phyloP scores from a whole-genome alignment of 2,888 invertebrate genomes.

The Bellardia pandia region DNA sequence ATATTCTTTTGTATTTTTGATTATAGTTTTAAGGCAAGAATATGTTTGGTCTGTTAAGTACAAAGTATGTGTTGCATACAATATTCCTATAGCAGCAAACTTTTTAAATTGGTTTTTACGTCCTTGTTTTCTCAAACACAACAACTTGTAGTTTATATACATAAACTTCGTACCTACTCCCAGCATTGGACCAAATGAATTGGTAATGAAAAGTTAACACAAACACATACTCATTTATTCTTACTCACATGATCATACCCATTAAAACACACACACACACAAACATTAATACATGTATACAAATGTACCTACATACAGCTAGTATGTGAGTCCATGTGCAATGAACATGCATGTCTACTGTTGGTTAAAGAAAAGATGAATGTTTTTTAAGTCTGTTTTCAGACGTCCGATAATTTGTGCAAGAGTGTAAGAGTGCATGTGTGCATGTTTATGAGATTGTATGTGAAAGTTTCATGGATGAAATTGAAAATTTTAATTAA shows the following conservation, averaged over 20 bases:
- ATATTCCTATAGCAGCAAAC: neutral
- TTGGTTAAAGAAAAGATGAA: constrained; percentile 53
- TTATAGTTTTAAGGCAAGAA: neutral
- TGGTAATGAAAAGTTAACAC: constrained; percentile 8
- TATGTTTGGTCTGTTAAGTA: neutral
- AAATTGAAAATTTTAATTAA: constrained; percentile 68
- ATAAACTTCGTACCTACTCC: constrained; percentile 1
- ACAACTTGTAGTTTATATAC: neutral
- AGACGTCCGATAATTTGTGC: constrained; percentile 36
- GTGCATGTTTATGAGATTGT: neutral
- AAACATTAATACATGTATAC: neutral
- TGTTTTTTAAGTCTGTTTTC: constrained; percentile 45
- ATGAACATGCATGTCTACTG: constrained; percentile 27
- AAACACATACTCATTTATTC: neutral
- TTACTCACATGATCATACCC: neutral
- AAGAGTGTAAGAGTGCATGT: neutral
- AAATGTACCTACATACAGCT: neutral
- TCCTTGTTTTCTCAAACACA: constrained; percentile 13
- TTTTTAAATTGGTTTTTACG: constrained; percentile 23
- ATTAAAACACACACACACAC: too few species aligned
- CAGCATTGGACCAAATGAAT: constrained; percentile 19
- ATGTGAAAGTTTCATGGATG: constrained; percentile 10
- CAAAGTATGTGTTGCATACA: neutral
- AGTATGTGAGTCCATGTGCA: constrained; percentile 1
- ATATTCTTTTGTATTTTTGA: neutral